These are phyloP conservation scores for Rugalucina vietnamica DNA, from an alignment of 2,888 invertebrate genomes.

Conservation along the genomic window DNA sequence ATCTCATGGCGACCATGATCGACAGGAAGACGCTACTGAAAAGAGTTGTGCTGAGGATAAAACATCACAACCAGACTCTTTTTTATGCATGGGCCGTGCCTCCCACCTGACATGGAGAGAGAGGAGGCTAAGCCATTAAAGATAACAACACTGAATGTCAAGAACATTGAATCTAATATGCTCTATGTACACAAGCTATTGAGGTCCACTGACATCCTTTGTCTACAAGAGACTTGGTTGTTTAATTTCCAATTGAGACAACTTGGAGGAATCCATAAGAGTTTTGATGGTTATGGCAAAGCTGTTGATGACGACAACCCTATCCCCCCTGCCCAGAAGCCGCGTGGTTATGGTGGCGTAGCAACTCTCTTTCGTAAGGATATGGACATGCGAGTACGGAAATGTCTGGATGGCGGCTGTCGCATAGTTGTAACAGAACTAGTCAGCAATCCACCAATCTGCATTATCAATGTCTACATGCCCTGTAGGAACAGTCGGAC, in stretches of 20 bases:
- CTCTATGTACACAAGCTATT: neutral
- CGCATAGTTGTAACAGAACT: neutral
- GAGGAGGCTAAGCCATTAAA: conserved; percentile 4
- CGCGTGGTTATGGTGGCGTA: neutral
- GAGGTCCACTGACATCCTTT: neutral
- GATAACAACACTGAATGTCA: neutral
- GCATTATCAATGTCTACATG: neutral
- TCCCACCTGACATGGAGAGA: neutral
- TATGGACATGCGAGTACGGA: neutral
- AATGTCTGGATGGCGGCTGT: neutral
- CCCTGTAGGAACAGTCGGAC: neutral
- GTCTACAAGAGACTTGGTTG: neutral
- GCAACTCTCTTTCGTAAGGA: neutral
- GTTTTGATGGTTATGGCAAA: neutral
- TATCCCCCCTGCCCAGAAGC: neutral
- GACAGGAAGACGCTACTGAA: too few relatives aligned
- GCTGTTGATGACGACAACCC: neutral
- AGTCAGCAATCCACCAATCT: neutral
- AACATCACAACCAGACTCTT: too few relatives aligned
- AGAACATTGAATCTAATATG: neutral
- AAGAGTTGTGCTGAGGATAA: too few relatives aligned
- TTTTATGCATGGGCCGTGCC: neutral
- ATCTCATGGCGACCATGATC: too few relatives aligned
- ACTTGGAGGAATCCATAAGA: neutral
- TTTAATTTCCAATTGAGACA: neutral